Conservation (phyloP, 2,888 invertebrate genomes). For the Mesoligia furuncula region DNA sequence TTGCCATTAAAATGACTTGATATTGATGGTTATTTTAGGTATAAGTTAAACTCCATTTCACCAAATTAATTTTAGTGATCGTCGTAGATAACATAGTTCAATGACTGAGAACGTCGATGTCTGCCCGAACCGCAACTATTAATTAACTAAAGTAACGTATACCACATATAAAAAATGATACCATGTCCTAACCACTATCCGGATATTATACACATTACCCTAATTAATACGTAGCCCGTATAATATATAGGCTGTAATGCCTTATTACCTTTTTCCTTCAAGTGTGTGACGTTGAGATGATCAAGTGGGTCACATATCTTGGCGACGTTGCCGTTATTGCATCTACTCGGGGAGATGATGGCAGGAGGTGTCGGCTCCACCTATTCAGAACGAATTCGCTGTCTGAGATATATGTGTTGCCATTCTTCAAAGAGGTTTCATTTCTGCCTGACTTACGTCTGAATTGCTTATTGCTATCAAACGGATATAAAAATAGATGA, state of each 20-base stretch:
- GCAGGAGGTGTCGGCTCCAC: conserved; percentile 64
- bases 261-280: conserved; percentile 59
- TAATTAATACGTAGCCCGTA: conserved; percentile 51
- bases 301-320: conserved; percentile 82
- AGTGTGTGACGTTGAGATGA: conserved; percentile 68
- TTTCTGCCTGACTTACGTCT: conserved; percentile 25
- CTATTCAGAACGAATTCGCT: conserved; percentile 74
- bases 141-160: conserved; percentile 7
- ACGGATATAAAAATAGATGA: not conserved
- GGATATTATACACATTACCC: conserved; percentile 33
- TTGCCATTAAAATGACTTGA: not conserved
- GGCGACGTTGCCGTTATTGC: conserved; percentile 84
- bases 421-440: conserved; percentile 71
- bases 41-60: not conserved
- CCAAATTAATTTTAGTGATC: not conserved
- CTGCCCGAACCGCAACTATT: not conserved
- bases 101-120: not conserved
- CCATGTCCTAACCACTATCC: conserved; percentile 1
- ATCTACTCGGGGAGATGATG: conserved; percentile 77
- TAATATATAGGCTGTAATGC: conserved; percentile 34
- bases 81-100: not conserved
- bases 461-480: conserved; percentile 16
- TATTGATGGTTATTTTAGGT: not conserved
- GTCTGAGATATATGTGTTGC: conserved; percentile 77
- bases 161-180: conserved; percentile 8